A percentile compares a stretch with the other conserved stretches of the same genome.
Conservation (phyloP, 2,888 invertebrate species). For the Metopia argyrocephala region DNA sequence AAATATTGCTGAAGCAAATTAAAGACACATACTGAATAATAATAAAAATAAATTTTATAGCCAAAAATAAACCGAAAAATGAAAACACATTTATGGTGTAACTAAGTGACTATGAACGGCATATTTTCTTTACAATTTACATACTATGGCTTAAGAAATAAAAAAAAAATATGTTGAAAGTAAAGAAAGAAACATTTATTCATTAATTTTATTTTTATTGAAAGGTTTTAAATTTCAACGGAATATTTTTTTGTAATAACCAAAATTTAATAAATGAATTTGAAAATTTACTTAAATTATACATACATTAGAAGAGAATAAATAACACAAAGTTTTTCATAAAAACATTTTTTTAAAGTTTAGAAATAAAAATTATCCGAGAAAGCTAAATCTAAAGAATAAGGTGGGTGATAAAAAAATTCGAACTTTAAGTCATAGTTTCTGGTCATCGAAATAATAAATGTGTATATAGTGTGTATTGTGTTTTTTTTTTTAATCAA, state of each 20-base stretch:
- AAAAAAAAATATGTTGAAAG: not conserved
- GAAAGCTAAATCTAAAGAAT: too few relatives aligned
- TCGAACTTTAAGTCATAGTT: too few relatives aligned
- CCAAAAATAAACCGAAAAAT: not conserved
- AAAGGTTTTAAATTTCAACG: slow-evolving; percentile 36
- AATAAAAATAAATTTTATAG: slow-evolving; percentile 62
- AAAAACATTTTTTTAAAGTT: too few relatives aligned
- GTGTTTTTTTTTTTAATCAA: too few relatives aligned
- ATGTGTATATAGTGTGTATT: too few relatives aligned
- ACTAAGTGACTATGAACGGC: slow-evolving; percentile 31
- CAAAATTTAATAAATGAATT: not conserved
- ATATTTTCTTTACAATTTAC: not conserved
- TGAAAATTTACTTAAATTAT: not conserved
- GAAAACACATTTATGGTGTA: slow-evolving; percentile 38
- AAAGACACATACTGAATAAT: slow-evolving; percentile 64
- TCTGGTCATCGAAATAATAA: too few relatives aligned
- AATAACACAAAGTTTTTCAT: too few relatives aligned
- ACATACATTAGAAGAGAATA: too few relatives aligned
- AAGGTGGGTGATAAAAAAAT: too few relatives aligned
- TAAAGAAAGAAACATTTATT: not conserved
- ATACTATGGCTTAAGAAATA: not conserved
- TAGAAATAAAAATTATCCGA: too few relatives aligned
- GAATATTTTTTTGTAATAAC: not conserved
- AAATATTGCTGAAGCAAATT: slow-evolving; percentile 58
- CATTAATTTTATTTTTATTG: slow-evolving; percentile 50